Base-by-base conservation (phyloP, 2,888 invertebrate species). In the Patella caerulea region DNA sequence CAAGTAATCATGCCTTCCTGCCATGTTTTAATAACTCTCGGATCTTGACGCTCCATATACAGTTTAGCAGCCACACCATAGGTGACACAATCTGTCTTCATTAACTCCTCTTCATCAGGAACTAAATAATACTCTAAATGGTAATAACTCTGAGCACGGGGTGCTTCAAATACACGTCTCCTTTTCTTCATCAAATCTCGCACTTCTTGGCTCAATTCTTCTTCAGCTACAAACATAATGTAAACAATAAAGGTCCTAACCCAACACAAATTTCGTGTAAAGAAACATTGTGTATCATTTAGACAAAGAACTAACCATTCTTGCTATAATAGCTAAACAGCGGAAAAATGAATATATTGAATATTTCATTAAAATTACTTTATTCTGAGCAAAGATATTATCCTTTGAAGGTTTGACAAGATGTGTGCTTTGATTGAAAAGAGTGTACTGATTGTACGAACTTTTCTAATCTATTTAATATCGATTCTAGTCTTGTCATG, bases 21-120 rank as follows among this genome's bases (percentile, higher is more conserved):
- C 91, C 91, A 92, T 0, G 90, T 91, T 78, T 88, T 88, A 74
- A 91, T 82, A 19, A 91, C 88, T 65, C 86, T 86, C 0, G 91
- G 84, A 45, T 91, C 91, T 69, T 88, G 87, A 53, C 83, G 81
- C 78, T 91, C 91, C 79, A 89, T 87, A 83, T 88, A 91, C 53
- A 92, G 87, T 80, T 91, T 91, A 70, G 90, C 90, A 3, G 90
- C 90, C 71, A 88, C 84, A 19, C 91, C 90, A 79, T 89, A 91
- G 0, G 89, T 87, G 75, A 90, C 90, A 1, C 91, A 83, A 79
- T 92, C 92, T 12, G 89, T 90, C 77, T 88, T 89, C 77, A 88
- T 83, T 1, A 88, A 83, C 24, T 90, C 89, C 11, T 85, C 87
- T 17, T 87, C 85, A 19, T 86, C 88, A 5, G 92, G 91, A 19